Base-by-base conservation (phyloP, 2,888 invertebrate genomes). In the Hirtodrosophila duncani region DNA sequence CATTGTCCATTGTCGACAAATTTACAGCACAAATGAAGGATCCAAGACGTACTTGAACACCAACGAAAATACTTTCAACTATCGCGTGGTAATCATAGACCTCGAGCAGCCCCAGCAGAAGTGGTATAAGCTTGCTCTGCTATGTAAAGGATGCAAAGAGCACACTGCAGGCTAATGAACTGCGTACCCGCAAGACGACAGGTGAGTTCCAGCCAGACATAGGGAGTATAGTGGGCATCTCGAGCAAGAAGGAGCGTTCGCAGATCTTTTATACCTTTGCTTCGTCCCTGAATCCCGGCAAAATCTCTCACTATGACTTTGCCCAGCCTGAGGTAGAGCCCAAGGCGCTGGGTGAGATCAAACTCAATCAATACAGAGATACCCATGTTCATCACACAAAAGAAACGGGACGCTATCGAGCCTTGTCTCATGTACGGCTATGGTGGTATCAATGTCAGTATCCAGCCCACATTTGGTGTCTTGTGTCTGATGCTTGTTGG, bases 231-330 rank as follows among this genome's bases (percentile, higher is more conserved):
- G 91, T 91, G 10, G 92, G 93, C 1, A 93, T 94, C 86, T 93
- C 94, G 9, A 97, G 97, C 6, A 92, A 94, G 85, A 94, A 93
- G 83, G 90, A 92, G 72, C 92, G 94, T 79, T 90, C 91, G 0
- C 96, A 97, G 89, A 92, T 98, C 79, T 99, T 98, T 88, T 98
- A 94, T 87, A 92, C 93, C 80, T 97, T 98, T 87, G 93, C 93
- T 63, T 98, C 98, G 0, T 98, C 98, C 88, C 89, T 98, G 33
- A 93, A 94, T 39, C 98, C 99, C n/a, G 90, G 90, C 0, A 87
- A 82, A 63, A 96, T 98, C 78, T 98, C 94, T 87, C 92, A 91
- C 63, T 93, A 94, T 58, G 95, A 98, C 87, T 91, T 98, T 71
- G 89, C 89, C 1, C 88, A 90, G 48, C 85, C 89, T n/a, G 89